A percentile compares a stretch with the other conserved stretches of the same genome.
Conservation (phyloP, 2,113 vertebrate genomes). For the Passerina amoena region DNA sequence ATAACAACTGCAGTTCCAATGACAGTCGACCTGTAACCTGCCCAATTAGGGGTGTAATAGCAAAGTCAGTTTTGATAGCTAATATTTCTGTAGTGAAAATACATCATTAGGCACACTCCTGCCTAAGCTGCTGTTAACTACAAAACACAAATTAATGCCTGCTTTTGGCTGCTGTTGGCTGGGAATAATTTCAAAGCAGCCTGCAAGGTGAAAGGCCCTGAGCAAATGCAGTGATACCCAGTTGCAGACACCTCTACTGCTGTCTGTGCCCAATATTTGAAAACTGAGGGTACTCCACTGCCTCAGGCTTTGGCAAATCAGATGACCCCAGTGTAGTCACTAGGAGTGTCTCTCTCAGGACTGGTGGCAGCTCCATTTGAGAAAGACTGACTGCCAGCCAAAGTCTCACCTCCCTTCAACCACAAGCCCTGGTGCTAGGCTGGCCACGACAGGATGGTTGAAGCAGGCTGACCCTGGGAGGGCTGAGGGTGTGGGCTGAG, state of each 20-base stretch:
- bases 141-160: background rate
- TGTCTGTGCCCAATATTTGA: background rate
- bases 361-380: background rate
- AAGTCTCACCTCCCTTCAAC: background rate
- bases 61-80: background rate
- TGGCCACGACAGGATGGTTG: accelerated
- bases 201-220: background rate
- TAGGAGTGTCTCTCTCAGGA: background rate
- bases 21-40: background rate
- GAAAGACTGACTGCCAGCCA: background rate
- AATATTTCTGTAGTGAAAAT: background rate
- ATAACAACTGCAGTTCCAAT: background rate
- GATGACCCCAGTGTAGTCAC: background rate
- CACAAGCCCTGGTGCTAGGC: background rate
- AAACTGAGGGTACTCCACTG: background rate
- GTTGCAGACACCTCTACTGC: background rate
- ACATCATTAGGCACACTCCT: background rate
- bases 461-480: background rate
- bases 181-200: background rate
- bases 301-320: background rate
- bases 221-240: background rate
- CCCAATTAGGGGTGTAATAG: background rate
- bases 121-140: background rate
- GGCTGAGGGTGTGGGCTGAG: background rate
- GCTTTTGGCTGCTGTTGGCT: background rate